Percentiles rank a stretch among this genome's conserved stretches.
phyloP scores from a whole-genome alignment of 2,797 vertebrate genomes.

The Poecilia wingei region DNA sequence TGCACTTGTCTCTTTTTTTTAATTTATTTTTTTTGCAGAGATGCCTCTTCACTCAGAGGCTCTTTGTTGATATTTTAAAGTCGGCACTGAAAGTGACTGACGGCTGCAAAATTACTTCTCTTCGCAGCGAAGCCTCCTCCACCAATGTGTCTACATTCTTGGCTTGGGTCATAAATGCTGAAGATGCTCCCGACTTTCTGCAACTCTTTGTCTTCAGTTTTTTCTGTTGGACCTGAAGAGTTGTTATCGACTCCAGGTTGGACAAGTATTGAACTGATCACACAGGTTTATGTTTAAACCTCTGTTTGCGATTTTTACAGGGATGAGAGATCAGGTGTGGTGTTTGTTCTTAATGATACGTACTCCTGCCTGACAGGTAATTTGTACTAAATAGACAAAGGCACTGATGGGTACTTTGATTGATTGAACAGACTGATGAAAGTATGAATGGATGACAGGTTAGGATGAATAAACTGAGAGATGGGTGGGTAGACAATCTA shows the following conservation, averaged over 20 bases:
- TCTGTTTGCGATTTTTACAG: not conserved
- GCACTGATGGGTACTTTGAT: not conserved
- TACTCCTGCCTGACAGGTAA: not conserved
- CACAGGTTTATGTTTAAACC: not conserved
- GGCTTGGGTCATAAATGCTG: not conserved
- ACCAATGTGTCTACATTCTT: constrained; percentile 3
- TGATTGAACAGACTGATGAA: not conserved
- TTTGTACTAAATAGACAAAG: not conserved
- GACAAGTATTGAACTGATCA: not conserved
- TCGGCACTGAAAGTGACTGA: constrained; percentile 40
- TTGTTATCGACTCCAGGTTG: not conserved
- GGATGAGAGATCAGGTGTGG: not conserved
- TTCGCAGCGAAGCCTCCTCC: not conserved
- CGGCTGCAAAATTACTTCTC: constrained; percentile 51
- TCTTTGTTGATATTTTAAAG: constrained; percentile 13
- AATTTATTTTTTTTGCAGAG: not conserved
- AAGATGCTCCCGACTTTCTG: not conserved
- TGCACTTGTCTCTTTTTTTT: constrained; percentile 28
- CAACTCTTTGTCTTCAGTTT: not conserved
- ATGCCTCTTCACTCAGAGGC: constrained; percentile 34
- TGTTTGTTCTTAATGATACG: not conserved
- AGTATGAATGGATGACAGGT: not conserved
- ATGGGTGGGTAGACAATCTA: not conserved
- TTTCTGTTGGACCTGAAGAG: not conserved
- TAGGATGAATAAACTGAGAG: too few species aligned